A percentile compares a stretch with the other conserved stretches of the same genome.
Conservation (phyloP, 92 coral and sea anemone species). For the Paragorgia papillata region DNA sequence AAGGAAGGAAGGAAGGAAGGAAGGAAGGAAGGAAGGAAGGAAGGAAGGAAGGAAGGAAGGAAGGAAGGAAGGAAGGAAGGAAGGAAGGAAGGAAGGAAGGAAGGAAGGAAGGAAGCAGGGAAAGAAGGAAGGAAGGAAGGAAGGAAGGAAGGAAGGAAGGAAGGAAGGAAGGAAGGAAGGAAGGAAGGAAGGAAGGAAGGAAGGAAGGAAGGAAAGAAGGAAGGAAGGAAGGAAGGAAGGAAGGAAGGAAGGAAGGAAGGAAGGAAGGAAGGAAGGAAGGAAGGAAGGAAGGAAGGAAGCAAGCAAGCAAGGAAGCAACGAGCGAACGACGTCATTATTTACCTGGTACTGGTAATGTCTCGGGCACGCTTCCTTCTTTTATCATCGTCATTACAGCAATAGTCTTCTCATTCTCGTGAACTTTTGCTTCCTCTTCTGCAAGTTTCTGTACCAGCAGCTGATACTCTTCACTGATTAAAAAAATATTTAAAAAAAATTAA, state of each 20-base stretch:
- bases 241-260: neutral
- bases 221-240: neutral
- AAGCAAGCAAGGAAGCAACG: neutral
- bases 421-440: slow-evolving; percentile 85
- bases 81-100: neutral
- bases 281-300: neutral
- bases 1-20: neutral
- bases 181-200: slow-evolving; percentile 1
- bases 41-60: neutral
- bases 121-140: neutral
- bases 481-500: no score
- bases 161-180: neutral
- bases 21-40: neutral
- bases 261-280: neutral
- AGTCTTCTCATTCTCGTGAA: slow-evolving; percentile 85
- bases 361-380: slow-evolving; percentile 95
- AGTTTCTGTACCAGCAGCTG: slow-evolving; percentile 77
- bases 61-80: neutral
- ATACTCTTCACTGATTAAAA: slow-evolving; percentile 78
- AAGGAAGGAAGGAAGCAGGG: neutral
- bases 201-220: neutral
- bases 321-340: neutral
- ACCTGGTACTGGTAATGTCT: slow-evolving; percentile 78
- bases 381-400: slow-evolving; percentile 96
- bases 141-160: neutral